phyloP scores from a whole-genome alignment of 2,888 invertebrate species.

The Phortica okadai region DNA sequence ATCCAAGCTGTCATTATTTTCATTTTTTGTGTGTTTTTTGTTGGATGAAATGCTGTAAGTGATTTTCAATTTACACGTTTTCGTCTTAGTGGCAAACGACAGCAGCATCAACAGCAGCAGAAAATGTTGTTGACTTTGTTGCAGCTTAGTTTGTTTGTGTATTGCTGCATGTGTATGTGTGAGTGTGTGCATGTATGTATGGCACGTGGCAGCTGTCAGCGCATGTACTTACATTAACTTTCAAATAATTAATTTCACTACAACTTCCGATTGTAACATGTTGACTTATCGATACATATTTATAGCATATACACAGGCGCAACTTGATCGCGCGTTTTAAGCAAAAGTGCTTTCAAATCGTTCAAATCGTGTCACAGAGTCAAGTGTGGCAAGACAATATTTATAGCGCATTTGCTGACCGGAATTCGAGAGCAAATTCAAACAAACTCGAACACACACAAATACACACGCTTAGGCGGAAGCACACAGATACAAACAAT shows the following conservation, averaged over 20 bases:
- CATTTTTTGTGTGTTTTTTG: neutral
- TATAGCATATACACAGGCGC: neutral
- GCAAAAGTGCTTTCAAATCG: constrained; percentile 3
- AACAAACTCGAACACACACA: neutral
- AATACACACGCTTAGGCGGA: too few species aligned
- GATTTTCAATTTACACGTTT: constrained; percentile 11
- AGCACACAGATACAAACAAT: neutral
- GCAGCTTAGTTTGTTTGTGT: neutral
- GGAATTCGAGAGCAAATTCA: neutral
- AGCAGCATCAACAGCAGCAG: constrained; percentile 7
- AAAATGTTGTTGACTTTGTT: neutral
- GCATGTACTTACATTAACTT: neutral
- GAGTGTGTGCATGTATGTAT: neutral
- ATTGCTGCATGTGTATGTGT: neutral
- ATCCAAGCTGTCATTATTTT: constrained; percentile 2
- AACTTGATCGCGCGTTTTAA: neutral
- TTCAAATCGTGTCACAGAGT: constrained; percentile 19
- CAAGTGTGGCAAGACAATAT: constrained; percentile 18
- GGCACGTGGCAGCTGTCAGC: neutral
- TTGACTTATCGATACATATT: too few species aligned
- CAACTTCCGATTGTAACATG: too few species aligned
- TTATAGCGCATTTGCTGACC: neutral
- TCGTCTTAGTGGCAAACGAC: neutral
- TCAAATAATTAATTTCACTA: neutral
- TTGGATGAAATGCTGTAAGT: neutral